Evolutionary conservation across 2,888 invertebrate genomes (phyloP), one percentile per base, ranked within the genome.

Genomic region (Oegoconia quadripuncta): DNA sequence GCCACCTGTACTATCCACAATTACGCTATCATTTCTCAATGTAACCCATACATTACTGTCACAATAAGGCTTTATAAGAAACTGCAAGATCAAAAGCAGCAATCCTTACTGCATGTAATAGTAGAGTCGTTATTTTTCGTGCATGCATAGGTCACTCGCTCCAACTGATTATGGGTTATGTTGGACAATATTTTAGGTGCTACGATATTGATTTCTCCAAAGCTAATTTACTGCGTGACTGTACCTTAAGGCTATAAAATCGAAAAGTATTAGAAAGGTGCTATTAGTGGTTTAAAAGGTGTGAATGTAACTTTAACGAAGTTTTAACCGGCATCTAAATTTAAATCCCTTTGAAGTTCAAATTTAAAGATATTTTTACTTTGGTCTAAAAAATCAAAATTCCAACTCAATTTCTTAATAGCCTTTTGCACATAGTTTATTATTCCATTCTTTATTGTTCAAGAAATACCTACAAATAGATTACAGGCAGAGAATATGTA

Each of bases 151-250:
- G 60, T 64, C 62, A 61, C 53, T 56, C 46, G 47, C 48, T 43
- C 36, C 39, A 35, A 37, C 18, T 58, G 57, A 63, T 74, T 72
- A 69, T 56, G 59, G 68, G 71, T 63, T 69, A 38, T 42, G 43
- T 51, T 55, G 56, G 63, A 64, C 71, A 72, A 70, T 74, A 74
- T 74, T 72, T 74, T 68, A 72, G 59, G 52, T 46, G 55, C 52
- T 52, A 60, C 62, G 61, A 67, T 76, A 78, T 78, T 76, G 77
- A 77, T 76, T 77, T 74, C 74, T 72, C 58, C 34, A 56, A 48
- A 62, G 59, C 55, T 61, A 63, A 72, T 75, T 71, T 64, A 65
- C 60, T 52, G 46, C 62, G 54, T 56, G 58, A 59, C 56, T 52
- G 46, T 55, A 52, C 63, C 74, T 55, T 37, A 41, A 38, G 64